Evolutionary conservation across 2,888 invertebrate genomes (phyloP).

Genomic region (Harpalus rufipes): DNA sequence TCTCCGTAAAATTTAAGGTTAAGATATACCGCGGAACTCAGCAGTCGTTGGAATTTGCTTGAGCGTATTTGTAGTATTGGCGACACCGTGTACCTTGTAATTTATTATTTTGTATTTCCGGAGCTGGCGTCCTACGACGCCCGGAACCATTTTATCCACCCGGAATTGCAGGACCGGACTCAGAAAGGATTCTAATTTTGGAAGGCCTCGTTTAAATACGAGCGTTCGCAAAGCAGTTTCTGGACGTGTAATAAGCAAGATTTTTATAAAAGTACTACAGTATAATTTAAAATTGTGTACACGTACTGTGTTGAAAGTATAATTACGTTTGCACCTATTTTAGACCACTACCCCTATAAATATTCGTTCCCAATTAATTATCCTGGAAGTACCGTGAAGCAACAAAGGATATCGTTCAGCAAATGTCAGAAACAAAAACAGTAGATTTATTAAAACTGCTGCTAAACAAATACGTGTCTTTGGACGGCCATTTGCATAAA

Average conservation of each 20-base stretch:
- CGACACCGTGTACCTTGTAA: slow-evolving; percentile 18
- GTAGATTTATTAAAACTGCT: slow-evolving; percentile 60
- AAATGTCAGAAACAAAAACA: slow-evolving; percentile 55
- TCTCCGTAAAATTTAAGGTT: slow-evolving; percentile 21
- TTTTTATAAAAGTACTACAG: neutral
- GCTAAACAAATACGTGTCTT: slow-evolving; percentile 64
- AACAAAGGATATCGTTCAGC: neutral
- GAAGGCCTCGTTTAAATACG: no score
- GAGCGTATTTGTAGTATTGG: slow-evolving; percentile 34
- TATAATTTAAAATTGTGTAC: neutral
- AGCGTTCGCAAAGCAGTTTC: no score
- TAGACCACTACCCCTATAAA: neutral
- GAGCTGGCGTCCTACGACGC: neutral
- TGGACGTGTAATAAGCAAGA: no score
- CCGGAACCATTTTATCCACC: neutral
- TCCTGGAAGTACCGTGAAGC: neutral
- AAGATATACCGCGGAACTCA: slow-evolving; percentile 19
- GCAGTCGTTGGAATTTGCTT: slow-evolving; percentile 28
- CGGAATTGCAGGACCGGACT: neutral
- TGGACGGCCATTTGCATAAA: slow-evolving; percentile 53
- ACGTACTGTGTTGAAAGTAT: neutral
- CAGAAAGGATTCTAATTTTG: neutral
- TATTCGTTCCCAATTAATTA: slow-evolving; percentile 11
- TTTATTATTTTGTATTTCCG: slow-evolving; percentile 48
- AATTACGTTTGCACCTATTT: neutral